phyloP scores from a whole-genome alignment of 2,113 vertebrate genomes.

The Ptilorrhoa leucosticta region DNA sequence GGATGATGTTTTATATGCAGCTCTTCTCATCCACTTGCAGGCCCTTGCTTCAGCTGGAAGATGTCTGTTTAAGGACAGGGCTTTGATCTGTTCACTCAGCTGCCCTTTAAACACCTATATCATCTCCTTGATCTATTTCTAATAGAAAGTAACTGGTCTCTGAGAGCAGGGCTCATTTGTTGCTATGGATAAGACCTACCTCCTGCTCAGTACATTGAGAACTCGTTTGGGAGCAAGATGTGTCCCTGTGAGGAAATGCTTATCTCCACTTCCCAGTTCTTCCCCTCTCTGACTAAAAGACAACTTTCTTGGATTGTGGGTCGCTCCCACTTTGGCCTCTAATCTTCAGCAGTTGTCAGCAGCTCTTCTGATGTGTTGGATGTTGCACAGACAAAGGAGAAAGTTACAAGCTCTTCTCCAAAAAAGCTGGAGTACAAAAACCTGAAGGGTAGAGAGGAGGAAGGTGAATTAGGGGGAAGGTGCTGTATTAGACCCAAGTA shows the following conservation, averaged over 20 bases:
- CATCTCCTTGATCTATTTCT: neutral
- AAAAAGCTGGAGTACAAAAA: neutral
- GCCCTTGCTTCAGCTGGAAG: neutral
- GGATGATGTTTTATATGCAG: neutral
- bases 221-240: accelerated
- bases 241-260: neutral
- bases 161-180: neutral
- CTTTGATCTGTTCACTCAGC: neutral
- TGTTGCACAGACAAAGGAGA: neutral
- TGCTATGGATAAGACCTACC: neutral
- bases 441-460: neutral
- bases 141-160: neutral
- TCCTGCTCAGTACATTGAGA: neutral
- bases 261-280: neutral
- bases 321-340: neutral
- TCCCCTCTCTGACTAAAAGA: neutral
- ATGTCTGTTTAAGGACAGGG: neutral
- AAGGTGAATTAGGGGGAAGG: neutral
- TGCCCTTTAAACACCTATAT: neutral
- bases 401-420: neutral
- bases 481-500: neutral
- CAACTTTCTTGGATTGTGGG: neutral
- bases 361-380: neutral
- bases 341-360: neutral
- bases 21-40: neutral